Base-by-base conservation (phyloP, 2,113 vertebrate genomes). In the Chinchilla lanigera region DNA sequence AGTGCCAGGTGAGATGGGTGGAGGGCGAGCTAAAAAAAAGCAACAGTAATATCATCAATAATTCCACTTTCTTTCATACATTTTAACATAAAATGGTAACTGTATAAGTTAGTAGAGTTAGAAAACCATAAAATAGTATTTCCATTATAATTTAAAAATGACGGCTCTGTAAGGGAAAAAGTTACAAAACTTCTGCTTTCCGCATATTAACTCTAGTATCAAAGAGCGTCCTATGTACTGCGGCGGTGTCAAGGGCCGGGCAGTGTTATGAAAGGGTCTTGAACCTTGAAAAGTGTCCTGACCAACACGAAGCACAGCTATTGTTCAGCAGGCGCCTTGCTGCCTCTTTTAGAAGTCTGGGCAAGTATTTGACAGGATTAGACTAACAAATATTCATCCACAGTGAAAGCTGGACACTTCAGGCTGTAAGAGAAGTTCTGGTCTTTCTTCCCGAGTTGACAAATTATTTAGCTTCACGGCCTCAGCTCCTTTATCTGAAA, bases 121-220 rank as follows among this genome's bases (percentile, higher is more conserved):
- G 28, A 95, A 96, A 86, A 77, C 20, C 33, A 78, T 84, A 65
- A 87, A 65, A 83, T n/a, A 73, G 47, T 67, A 77, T 87, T 95
- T 94, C 65, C 28, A 56, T 60, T 75, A 54, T 47, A 78, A 35
- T 90, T 89, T 92, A 16, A 87, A 92, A 92, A 78, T 84, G 86
- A 85, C 84, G 10, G 63, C 61, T 78, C 77, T 9, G 5, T 87
- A 44, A 83, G 35, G 30, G 63, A 7, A 85, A 92, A 73, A 91
- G 41, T 54, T 81, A 52, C 41, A 60, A 77, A 89, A 65, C 20
- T 33, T 89, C n/a, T 47, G 14, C 19, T 93, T 89, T 78, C 35
- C 26, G 54, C 60, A 26, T 75, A 80, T 58, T 61, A 93, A 82
- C 22, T 92, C 22, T 50, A 93, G 1, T 93, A 86, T 91, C 69